Evolutionary conservation across 2,113 vertebrate genomes (phyloP), one percentile per base, ranked within the genome.

Genomic region (Lethenteron camtschaticum): DNA sequence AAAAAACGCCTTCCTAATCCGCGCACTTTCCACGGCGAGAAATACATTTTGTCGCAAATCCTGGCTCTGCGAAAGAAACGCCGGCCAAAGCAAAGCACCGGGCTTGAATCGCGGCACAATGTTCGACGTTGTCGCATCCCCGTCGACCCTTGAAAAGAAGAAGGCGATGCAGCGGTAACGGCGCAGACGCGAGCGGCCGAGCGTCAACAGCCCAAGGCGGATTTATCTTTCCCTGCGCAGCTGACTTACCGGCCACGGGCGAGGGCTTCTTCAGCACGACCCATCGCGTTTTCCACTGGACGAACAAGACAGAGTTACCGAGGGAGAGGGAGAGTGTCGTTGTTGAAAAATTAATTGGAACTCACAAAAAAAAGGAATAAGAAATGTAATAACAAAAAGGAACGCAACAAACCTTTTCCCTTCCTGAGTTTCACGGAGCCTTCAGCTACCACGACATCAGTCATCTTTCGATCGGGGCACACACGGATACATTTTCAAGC

Each of bases 401-500:
- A 16, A 16, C 24, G 63, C n/a, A 66, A 66, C 63, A 16, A 8
- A 66, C 63, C 63, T 66, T 66, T 66, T 66, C 10, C 63, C 63
- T 66, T 66, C 63, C 24, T 66, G n/a, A 66, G 63, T 24, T 66
- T 66, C 63, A 66, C 63, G n/a, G 63, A 24, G n/a, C 63, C 63
- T 24, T 66, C 63, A 24, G 63, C 63, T 9, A 66, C 63, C 63
- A 66, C 63, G 63, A 66, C 63, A 66, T 66, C 63, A 16, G 63
- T 66, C 63, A 66, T 66, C 63, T 66, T 66, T 66, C 63, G 63
- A 66, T 66, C 63, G n/a, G 63, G 63, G n/a, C 63, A 24, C n/a
- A 24, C n/a, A 24, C 63, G 63, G 63, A 24, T 66, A 66, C 63
- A 66, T 66, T 66, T 66, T 66, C 63, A 66, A 24, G n/a, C 2